Conservation (phyloP, 2,888 invertebrate species). For the Nephrocerus scutellatus region DNA sequence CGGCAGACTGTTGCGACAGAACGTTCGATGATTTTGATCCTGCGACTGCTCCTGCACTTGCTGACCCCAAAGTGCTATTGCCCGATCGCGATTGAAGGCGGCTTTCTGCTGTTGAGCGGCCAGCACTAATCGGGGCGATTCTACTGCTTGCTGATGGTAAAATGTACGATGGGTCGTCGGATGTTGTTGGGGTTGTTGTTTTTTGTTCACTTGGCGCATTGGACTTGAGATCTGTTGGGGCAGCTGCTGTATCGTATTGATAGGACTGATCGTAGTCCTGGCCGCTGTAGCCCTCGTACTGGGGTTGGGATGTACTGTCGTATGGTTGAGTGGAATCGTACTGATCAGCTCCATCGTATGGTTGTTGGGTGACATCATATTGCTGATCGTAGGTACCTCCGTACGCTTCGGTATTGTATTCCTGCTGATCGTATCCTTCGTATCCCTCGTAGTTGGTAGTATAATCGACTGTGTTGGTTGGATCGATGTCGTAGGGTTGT, state of each 20-base stretch:
- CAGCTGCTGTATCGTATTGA: constrained; percentile 34
- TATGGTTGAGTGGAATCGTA: constrained; percentile 20
- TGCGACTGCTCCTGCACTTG: constrained; percentile 32
- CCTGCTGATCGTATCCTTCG: constrained; percentile 39
- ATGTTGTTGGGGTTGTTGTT: constrained; percentile 17
- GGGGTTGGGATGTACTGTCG: constrained; percentile 22
- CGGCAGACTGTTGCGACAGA: constrained; percentile 48
- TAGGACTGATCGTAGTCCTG: constrained; percentile 35
- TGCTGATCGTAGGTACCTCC: constrained; percentile 32
- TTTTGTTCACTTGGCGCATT: constrained; percentile 17
- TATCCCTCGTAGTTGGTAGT: constrained; percentile 40
- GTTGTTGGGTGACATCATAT: constrained; percentile 21
- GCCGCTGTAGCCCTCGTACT: constrained; percentile 26
- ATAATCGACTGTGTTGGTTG: constrained; percentile 27
- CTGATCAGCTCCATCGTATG: constrained; percentile 26
- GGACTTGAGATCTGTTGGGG: constrained; percentile 23
- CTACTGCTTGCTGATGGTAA: constrained; percentile 20
- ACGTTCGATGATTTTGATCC: constrained; percentile 33
- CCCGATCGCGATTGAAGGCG: constrained; percentile 44
- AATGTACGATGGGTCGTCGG: constrained; percentile 6
- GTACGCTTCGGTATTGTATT: constrained; percentile 38
- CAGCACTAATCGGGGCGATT: constrained; percentile 23
- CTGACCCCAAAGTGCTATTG: constrained; percentile 44
- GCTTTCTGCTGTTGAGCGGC: constrained; percentile 34
- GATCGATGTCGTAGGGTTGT: constrained; percentile 25